Conservation (phyloP, 35 echinoderm and acorn worm genomes). For the Heliocidaris erythrogramma region DNA sequence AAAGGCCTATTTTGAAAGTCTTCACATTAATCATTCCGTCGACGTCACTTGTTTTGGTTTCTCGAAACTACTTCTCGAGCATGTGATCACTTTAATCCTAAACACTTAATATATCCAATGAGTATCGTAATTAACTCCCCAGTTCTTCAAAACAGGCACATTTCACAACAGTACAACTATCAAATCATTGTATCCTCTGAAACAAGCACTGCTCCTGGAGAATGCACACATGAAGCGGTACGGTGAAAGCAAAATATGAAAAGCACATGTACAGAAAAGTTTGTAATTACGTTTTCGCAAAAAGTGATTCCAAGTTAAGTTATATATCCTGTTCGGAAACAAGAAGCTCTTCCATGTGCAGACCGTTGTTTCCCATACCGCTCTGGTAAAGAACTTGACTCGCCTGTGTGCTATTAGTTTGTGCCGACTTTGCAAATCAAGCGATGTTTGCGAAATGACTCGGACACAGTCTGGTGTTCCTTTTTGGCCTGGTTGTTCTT, state of each 20-base stretch:
- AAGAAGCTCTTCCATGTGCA: not conserved
- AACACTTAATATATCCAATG: not conserved
- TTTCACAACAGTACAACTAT: not conserved
- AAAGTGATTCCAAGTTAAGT: not conserved
- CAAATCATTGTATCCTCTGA: not conserved
- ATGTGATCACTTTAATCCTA: not conserved
- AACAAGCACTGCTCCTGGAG: not conserved
- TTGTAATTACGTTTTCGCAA: not conserved
- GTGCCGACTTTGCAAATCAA: not conserved
- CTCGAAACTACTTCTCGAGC: not conserved
- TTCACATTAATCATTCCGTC: not conserved
- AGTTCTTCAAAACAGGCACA: not conserved
- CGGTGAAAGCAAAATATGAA: not conserved
- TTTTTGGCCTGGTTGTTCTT: not conserved
- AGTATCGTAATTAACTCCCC: not conserved
- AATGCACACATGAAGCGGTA: not conserved
- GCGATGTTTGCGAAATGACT: not conserved
- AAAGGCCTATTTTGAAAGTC: not conserved
- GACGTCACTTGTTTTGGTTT: not conserved
- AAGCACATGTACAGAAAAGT: not conserved
- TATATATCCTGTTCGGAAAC: not conserved
- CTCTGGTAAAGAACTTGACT: not conserved
- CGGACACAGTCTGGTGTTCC: not conserved
- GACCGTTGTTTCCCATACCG: not conserved
- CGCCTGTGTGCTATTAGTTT: not conserved